Conservation (phyloP, 2,888 invertebrate genomes). For the Blera fallax region DNA sequence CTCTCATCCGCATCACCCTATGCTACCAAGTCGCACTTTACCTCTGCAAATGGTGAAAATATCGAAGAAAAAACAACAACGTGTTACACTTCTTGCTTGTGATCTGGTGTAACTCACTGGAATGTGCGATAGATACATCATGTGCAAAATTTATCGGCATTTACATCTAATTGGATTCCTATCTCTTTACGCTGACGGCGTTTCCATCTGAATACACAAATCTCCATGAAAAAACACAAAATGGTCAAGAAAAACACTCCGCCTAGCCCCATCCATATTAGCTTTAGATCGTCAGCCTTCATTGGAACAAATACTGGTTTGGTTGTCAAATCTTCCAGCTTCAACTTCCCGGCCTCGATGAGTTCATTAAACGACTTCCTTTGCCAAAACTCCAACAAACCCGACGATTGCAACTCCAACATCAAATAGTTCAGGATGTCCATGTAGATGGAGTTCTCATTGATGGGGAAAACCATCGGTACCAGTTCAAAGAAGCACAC, state of each 20-base stretch:
- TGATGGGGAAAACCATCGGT: constrained; percentile 77
- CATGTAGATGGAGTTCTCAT: constrained; percentile 77
- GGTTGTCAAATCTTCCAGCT: constrained; percentile 74
- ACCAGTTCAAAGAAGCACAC: constrained; percentile 77
- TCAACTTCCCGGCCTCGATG: constrained; percentile 74
- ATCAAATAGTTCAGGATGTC: constrained; percentile 74
- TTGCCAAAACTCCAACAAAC: constrained; percentile 75
- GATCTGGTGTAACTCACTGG: no score
- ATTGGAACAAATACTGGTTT: constrained; percentile 74
- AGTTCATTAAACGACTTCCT: constrained; percentile 74
- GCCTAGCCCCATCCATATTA: constrained; percentile 76
- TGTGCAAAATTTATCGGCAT: constrained; percentile 14
- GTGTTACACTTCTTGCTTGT: no score
- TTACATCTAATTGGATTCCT: constrained; percentile 17
- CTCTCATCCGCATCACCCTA: no score
- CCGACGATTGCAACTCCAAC: constrained; percentile 74
- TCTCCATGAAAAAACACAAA: constrained; percentile 68
- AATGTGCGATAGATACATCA: no score
- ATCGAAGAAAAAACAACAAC: no score
- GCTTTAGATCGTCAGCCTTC: constrained; percentile 75
- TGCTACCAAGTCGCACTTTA: no score
- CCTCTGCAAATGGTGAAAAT: no score
- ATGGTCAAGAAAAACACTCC: constrained; percentile 72
- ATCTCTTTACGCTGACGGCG: neutral
- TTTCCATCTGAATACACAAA: constrained; percentile 1